Percentiles rank a stretch among this genome's conserved stretches.
phyloP scores from a whole-genome alignment of 2,888 invertebrate genomes.

The Drosophila diplacantha region DNA sequence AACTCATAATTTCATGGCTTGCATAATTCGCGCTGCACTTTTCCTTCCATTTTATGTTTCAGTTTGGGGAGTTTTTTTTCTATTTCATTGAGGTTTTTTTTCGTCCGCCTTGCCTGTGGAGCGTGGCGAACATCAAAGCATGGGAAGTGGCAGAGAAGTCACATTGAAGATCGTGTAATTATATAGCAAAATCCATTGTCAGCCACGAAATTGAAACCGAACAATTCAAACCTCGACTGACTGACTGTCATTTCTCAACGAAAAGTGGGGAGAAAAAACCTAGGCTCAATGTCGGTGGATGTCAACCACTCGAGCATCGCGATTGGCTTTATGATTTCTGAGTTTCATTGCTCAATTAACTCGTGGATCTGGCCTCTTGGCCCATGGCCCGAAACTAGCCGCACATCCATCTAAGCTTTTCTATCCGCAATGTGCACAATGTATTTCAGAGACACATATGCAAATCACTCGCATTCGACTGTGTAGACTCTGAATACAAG shows the following conservation, averaged over 20 bases:
- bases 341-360: constrained; percentile 57
- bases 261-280: constrained; percentile 13
- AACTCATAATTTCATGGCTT: constrained; percentile 60
- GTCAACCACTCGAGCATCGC: constrained; percentile 42
- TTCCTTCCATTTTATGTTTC: constrained; percentile 27
- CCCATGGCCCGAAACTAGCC: constrained; percentile 34
- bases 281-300: constrained; percentile 61
- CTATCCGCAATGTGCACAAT: constrained; percentile 2
- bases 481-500: constrained; percentile 46
- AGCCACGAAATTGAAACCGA: constrained; percentile 71
- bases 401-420: constrained; percentile 21
- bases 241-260: constrained; percentile 48
- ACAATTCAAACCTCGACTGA: constrained; percentile 62
- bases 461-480: constrained; percentile 22
- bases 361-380: constrained; percentile 57
- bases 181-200: constrained; percentile 72
- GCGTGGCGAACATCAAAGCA: constrained; percentile 65
- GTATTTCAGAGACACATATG: constrained; percentile 24
- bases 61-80: constrained; percentile 13
- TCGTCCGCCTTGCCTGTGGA: constrained; percentile 66
- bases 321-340: constrained; percentile 44
- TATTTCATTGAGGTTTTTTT: constrained; percentile 40
- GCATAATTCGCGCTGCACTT: constrained; percentile 64
- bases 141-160: constrained; percentile 52
- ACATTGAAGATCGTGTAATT: constrained; percentile 70